phyloP scores from a whole-genome alignment of 1,140 invertebrate species.

The Drosophila watanabei region DNA sequence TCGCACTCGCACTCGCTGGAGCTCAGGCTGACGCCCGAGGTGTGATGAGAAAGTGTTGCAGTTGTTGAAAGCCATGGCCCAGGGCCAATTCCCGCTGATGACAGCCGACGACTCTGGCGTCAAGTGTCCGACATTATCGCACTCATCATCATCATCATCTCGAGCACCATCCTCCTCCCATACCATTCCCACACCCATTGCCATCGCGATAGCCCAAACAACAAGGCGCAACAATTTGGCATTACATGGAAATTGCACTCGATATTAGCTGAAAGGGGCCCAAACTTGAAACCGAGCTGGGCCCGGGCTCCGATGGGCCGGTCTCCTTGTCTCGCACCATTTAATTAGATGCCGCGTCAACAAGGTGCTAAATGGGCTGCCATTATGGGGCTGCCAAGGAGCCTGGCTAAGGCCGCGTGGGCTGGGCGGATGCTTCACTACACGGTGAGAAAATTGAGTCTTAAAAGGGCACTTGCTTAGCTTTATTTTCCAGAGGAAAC shows the following conservation, averaged over 20 bases:
- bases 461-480: not conserved
- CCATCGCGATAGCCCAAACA: slow-evolving; percentile 52
- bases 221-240: slow-evolving; percentile 79
- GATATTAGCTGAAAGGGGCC: slow-evolving; percentile 54
- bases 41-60: slow-evolving; percentile 68
- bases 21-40: slow-evolving; percentile 34
- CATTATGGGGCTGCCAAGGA: slow-evolving; percentile 51
- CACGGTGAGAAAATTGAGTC: not conserved
- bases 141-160: slow-evolving; percentile 47
- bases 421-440: slow-evolving; percentile 28
- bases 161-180: slow-evolving; percentile 6
- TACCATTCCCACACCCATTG: slow-evolving; percentile 6
- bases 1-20: not conserved
- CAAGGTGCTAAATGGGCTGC: slow-evolving; percentile 81
- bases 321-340: slow-evolving; percentile 50
- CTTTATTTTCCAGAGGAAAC: not conserved
- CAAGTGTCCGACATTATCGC: slow-evolving; percentile 54
- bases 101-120: slow-evolving; percentile 24
- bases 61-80: slow-evolving; percentile 51
- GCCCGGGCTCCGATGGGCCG: slow-evolving; percentile 20
- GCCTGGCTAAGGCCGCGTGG: slow-evolving; percentile 51
- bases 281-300: slow-evolving; percentile 24
- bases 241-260: slow-evolving; percentile 76
- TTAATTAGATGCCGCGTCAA: slow-evolving; percentile 84
- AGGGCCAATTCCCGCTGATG: slow-evolving; percentile 32